Base-by-base conservation (phyloP, 2,888 invertebrate species). In the Mythimna ferrago region DNA sequence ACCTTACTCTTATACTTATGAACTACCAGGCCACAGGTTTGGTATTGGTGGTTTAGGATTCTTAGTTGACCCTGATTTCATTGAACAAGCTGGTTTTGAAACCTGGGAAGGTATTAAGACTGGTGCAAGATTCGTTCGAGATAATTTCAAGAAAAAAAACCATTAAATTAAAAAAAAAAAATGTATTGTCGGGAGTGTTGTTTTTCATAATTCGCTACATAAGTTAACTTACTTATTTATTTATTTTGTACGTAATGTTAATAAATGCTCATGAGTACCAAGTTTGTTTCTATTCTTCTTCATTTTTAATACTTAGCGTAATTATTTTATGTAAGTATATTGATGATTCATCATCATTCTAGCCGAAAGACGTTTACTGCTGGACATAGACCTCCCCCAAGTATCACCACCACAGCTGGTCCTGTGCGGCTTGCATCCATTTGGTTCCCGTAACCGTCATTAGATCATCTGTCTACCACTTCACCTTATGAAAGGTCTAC, bases 21-120 rank as follows among this genome's bases (percentile, higher is more conserved):
- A 97, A 89, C 89, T 98, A 72, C 97, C 97, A 0, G 90, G 88
- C 0, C 71, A 85, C 9, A 89, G 90, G 16, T 95, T 94, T 60
- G 97, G 97, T 48, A 86, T 92, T 7, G 90, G 87, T 11, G 82
- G 81, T 2, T 75, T 86, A 0, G 97, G 97, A 9, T 97, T 97
- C 87, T 91, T 97, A 78, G 96, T 97, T 0, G 95, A 96, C 21
- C 92, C 97, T 6, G 87, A 88, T 0, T 93, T 96, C 75, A 97
- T 97, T 84, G 84, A 92, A 67, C 93, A 95, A 32, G 96, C 97
- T 66, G 97, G 97, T 2, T 82, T 86, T 2, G 97, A 97, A 88
- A 97, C 97, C 48, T 97, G 97, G 96, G 94, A 96, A 85, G 97
- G 96, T 4, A 92, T 97, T 44, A 96, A 96, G 83, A 94, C 93